A percentile compares a stretch with the other conserved stretches of the same genome.
phyloP scores from a whole-genome alignment of 2,797 vertebrate genomes.

The Nyctibius grandis region DNA sequence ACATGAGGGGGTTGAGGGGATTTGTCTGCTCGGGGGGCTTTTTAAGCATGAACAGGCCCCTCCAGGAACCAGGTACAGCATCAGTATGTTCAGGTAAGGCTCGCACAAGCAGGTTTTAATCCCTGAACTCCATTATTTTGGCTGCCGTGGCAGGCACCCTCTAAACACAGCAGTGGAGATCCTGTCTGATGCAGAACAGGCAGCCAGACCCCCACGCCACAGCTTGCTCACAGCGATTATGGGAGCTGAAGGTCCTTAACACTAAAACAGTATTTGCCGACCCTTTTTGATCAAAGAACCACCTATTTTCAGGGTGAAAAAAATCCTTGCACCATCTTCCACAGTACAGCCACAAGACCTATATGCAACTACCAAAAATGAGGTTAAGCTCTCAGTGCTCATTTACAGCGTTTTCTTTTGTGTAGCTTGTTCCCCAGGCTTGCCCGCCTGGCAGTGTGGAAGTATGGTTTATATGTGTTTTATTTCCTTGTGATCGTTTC shows the following conservation, averaged over 20 bases:
- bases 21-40: background rate
- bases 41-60: background rate
- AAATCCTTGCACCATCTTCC: background rate
- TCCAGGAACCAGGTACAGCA: background rate
- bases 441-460: rapidly evolving
- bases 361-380: background rate
- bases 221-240: rapidly evolving
- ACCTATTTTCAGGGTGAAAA: background rate
- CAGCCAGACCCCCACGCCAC: background rate
- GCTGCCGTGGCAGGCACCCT: background rate
- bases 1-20: background rate
- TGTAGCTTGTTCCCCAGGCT: background rate
- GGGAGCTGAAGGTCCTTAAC: background rate
- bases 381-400: background rate
- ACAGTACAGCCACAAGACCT: background rate
- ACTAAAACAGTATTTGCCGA: background rate
- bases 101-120: background rate
- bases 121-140: background rate
- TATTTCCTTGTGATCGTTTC: background rate
- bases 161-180: background rate
- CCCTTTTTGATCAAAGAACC: background rate
- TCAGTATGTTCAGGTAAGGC: background rate
- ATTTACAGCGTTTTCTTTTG: background rate
- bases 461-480: background rate
- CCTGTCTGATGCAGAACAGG: background rate